Evolutionary conservation across 2,888 invertebrate genomes (phyloP).

Genomic region (Cyrtodaria siliqua): DNA sequence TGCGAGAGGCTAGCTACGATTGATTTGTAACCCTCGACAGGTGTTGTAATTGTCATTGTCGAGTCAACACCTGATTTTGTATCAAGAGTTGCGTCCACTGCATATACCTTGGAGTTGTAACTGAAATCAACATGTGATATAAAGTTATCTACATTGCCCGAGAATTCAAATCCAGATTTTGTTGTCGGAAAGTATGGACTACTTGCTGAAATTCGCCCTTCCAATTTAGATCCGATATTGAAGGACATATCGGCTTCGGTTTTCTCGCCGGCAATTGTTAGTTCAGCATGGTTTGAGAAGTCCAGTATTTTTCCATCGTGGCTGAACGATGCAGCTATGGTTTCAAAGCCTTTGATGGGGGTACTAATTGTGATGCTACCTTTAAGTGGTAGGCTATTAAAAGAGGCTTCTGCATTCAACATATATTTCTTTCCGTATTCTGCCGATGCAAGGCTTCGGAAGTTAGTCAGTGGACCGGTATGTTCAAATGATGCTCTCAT

Average conservation of each 20-base stretch:
- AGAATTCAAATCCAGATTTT: constrained; percentile 34
- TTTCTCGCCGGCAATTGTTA: constrained; percentile 39
- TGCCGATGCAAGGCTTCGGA: constrained; percentile 6
- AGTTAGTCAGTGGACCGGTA: constrained; percentile 40
- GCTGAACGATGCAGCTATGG: constrained; percentile 27
- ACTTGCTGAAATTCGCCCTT: constrained; percentile 29
- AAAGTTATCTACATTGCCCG: constrained; percentile 26
- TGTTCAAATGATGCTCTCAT: constrained; percentile 37
- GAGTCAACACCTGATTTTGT: constrained; percentile 11
- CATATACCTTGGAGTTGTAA: constrained; percentile 22
- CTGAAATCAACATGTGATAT: constrained; percentile 17
- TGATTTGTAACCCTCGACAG: constrained; percentile 35
- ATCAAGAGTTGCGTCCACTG: constrained; percentile 29
- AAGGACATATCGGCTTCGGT: constrained; percentile 62
- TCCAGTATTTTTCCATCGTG: constrained; percentile 36
- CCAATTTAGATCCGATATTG: constrained; percentile 49
- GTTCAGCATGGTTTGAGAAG: constrained; percentile 49
- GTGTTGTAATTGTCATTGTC: constrained; percentile 31
- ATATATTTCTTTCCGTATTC: constrained; percentile 18
- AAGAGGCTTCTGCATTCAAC: constrained; percentile 15
- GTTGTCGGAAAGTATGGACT: constrained; percentile 35
- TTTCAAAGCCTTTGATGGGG: constrained; percentile 7
- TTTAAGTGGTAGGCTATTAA: constrained; percentile 4
- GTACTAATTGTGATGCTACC: neutral
- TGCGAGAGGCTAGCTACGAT: constrained; percentile 30